These are phyloP conservation scores for Andrena trimmerana DNA, from an alignment of 2,888 invertebrate genomes.

Conservation along the genomic window DNA sequence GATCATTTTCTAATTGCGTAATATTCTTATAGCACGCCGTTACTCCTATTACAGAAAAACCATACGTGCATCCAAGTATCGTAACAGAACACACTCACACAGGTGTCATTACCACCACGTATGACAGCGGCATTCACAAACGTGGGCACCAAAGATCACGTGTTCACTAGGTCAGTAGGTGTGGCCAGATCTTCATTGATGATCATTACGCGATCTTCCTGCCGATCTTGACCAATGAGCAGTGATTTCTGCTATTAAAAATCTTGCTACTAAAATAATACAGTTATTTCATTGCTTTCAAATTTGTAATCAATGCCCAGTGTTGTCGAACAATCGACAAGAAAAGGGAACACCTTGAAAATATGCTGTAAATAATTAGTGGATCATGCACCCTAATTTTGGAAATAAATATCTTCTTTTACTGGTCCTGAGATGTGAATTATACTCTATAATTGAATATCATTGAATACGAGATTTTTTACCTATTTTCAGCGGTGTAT, in stretches of 20 bases:
- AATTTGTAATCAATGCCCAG: background rate
- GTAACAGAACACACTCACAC: slow-evolving; percentile 11
- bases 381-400: too few relatives aligned
- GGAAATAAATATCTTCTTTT: too few relatives aligned
- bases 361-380: too few relatives aligned
- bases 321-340: background rate
- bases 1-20: slow-evolving; percentile 54
- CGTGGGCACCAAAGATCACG: slow-evolving; percentile 32
- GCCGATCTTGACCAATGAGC: slow-evolving; percentile 33
- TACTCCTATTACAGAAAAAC: slow-evolving; percentile 39
- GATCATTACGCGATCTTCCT: slow-evolving; percentile 37
- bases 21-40: slow-evolving; percentile 23
- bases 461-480: too few relatives aligned
- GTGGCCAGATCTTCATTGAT: slow-evolving; percentile 55
- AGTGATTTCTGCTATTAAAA: background rate
- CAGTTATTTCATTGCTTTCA: background rate
- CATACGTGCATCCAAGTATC: background rate
- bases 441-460: too few relatives aligned
- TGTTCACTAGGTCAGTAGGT: slow-evolving; percentile 60
- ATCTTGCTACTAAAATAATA: background rate
- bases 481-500: too few relatives aligned
- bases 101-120: background rate
- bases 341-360: too few relatives aligned
- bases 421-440: too few relatives aligned
- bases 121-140: slow-evolving; percentile 6